Conservation (phyloP, 2,797 vertebrate genomes). For the Merluccius polli region DNA sequence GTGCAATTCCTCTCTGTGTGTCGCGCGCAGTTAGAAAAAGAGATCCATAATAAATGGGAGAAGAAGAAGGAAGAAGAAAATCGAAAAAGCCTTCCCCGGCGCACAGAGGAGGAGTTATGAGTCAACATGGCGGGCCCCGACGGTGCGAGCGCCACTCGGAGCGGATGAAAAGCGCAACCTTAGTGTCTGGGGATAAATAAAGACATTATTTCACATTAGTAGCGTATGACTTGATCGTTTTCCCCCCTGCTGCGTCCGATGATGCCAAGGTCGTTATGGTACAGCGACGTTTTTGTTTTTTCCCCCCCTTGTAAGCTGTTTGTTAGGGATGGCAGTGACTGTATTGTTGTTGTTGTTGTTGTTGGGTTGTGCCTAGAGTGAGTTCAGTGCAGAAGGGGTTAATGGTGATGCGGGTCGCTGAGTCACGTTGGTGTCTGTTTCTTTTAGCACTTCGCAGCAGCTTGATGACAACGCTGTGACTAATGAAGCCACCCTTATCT, state of each 20-base stretch:
- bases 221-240: constrained; percentile 1
- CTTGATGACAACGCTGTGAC: not conserved
- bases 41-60: constrained; percentile 15
- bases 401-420: not conserved
- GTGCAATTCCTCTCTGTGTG: not conserved
- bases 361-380: not conserved
- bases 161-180: not conserved
- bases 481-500: too few species aligned
- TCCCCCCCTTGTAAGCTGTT: not conserved
- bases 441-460: not conserved
- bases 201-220: constrained; percentile 9
- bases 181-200: constrained; percentile 7
- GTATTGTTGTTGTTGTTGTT: not conserved
- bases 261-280: not conserved
- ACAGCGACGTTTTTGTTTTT: not conserved
- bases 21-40: constrained; percentile 1
- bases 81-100: too few species aligned
- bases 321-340: not conserved
- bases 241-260: not conserved
- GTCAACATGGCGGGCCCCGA: not conserved
- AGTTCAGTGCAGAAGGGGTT: not conserved
- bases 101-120: not conserved
- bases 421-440: not conserved
- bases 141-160: not conserved
- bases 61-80: too few species aligned